Base-by-base conservation (phyloP, 2,797 vertebrate genomes). In the Kryptopterus vitreolus region DNA sequence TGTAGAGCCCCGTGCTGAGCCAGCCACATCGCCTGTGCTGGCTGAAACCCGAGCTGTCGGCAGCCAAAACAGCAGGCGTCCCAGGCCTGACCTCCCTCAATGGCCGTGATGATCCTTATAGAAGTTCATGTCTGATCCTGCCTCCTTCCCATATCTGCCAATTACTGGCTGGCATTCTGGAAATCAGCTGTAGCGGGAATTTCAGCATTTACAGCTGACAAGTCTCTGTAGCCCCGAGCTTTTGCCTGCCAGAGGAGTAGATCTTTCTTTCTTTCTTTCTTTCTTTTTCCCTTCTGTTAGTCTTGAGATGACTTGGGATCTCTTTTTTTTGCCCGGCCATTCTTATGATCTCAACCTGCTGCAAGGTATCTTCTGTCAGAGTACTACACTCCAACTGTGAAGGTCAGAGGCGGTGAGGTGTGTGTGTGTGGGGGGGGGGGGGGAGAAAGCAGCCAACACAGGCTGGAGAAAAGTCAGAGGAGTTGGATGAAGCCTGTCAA, bases 401-500 rank as follows among this genome's bases (percentile, higher is more conserved):
- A 82, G 81, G 81, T 79, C 81, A 26, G 46, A 61, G 57, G 46
- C 55, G 52, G 26, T n/a, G n/a, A n/a, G n/a, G n/a, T n/a, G n/a
- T n/a, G n/a, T n/a, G n/a, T n/a, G n/a, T n/a, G n/a, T n/a, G n/a
- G n/a, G n/a, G n/a, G n/a, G n/a, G n/a, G n/a, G n/a, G n/a, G n/a
- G n/a, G 4, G 46, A 61, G 46, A 61, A 38, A 61, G 46, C 52
- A 38, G 59, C 69, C 33, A 58, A 66, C 16, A 26, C 48, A 57
- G 18, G 46, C 46, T 62, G 69, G 31, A 61, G 73, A 79, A 78
- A 81, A 31, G 2, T 53, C 15, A 55, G 10, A 43, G 12, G 31
- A 46, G 72, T 84, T 70, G 33, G 58, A 81, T 55, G 18, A 84
- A 74, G 29, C 83, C 58, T 92, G 90, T 92, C 92, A 90, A 84